Percentiles rank a stretch among this genome's conserved stretches.
Evolutionary conservation across 2,797 vertebrate genomes (phyloP).

Genomic region (Crocidura indochinensis): DNA sequence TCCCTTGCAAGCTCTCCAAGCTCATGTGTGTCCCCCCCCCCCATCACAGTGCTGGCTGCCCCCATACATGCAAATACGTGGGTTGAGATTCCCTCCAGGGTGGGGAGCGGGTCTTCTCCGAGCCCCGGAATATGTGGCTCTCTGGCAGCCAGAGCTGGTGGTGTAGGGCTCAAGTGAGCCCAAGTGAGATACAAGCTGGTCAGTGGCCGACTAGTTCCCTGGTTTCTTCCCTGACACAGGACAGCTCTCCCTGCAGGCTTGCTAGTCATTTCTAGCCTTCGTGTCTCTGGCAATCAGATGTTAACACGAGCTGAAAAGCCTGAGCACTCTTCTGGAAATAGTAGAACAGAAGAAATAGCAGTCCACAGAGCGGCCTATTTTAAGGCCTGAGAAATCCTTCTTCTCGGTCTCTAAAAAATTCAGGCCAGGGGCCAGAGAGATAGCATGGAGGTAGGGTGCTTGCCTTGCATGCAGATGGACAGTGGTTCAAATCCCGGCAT

Average conservation of each 20-base stretch:
- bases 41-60: too few relatives aligned
- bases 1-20: too few relatives aligned
- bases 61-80: too few relatives aligned
- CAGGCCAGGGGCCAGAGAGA: background rate
- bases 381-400: conserved; percentile 72
- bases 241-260: conserved; percentile 33
- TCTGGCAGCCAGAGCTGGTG: background rate
- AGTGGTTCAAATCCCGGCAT: too few relatives aligned
- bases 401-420: conserved; percentile 75
- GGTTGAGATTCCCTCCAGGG: too few relatives aligned
- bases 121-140: conserved; percentile 62
- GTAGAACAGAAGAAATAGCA: conserved; percentile 65
- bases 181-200: background rate
- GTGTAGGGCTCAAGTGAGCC: background rate
- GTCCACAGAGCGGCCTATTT: conserved; percentile 57
- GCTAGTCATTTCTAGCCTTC: conserved; percentile 60
- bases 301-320: conserved; percentile 52
- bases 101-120: background rate
- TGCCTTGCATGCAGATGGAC: too few relatives aligned
- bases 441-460: too few relatives aligned
- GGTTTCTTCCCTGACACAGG: background rate
- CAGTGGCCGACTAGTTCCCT: background rate
- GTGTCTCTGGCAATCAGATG: conserved; percentile 48
- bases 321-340: conserved; percentile 71
- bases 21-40: too few relatives aligned